Conservation (phyloP, 2,113 vertebrate species). For the Brachypteracias leptosomus region DNA sequence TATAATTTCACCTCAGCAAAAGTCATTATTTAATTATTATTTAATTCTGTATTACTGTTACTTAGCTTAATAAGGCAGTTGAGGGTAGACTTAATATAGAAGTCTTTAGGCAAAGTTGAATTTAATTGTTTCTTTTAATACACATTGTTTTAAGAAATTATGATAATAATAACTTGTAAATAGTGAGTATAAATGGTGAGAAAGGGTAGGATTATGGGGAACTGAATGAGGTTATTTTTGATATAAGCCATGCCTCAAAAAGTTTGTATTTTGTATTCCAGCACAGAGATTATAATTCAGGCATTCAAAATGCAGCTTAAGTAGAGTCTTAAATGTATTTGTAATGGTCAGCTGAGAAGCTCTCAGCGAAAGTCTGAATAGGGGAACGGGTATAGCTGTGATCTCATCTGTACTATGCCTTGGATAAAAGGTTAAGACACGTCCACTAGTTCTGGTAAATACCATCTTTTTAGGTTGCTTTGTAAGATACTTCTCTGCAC, state of each 20-base stretch:
- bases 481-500: not conserved
- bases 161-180: not conserved
- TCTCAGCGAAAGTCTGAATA: not conserved
- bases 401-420: not conserved
- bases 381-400: not conserved
- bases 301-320: not conserved
- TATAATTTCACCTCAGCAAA: conserved; percentile 6
- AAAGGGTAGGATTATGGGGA: not conserved
- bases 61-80: not conserved
- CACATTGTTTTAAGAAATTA: not conserved
- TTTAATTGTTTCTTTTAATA: not conserved
- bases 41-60: not conserved
- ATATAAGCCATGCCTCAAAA: not conserved
- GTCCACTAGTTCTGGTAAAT: not conserved
- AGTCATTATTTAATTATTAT: conserved; percentile 23
- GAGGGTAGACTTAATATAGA: not conserved
- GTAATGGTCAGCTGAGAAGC: not conserved
- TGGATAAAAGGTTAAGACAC: not conserved
- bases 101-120: not conserved
- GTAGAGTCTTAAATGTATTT: not conserved
- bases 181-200: not conserved
- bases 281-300: not conserved
- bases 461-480: not conserved
- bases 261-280: not conserved
- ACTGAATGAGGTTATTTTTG: not conserved